Percentiles rank a stretch among this genome's conserved stretches.
phyloP scores from a whole-genome alignment of 2,888 invertebrate species.

The Lysandra coridon region DNA sequence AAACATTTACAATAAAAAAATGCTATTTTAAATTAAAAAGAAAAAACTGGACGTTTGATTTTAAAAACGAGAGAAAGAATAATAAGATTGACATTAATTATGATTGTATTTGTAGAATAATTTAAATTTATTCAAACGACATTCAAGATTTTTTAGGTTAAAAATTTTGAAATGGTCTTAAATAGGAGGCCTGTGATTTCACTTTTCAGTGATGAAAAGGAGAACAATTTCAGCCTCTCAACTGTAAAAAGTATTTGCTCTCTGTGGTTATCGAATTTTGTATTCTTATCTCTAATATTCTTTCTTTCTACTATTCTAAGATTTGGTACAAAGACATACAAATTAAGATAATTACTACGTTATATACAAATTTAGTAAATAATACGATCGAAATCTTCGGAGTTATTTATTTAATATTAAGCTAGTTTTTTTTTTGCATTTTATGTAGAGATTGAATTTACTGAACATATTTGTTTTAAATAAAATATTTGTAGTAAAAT shows the following conservation, averaged over 20 bases:
- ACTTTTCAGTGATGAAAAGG: constrained; percentile 68
- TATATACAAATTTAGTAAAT: constrained; percentile 63
- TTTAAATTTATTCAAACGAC: constrained; percentile 46
- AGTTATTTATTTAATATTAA: constrained; percentile 71
- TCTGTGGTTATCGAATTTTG: constrained; percentile 49
- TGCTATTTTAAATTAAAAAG: not conserved
- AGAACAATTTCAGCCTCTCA: constrained; percentile 59
- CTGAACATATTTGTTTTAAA: constrained; percentile 59
- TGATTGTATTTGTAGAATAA: not conserved
- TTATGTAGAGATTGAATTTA: constrained; percentile 63
- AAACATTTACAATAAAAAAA: not conserved
- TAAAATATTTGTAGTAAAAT: constrained; percentile 47
- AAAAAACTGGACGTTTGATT: not conserved
- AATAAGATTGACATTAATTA: constrained; percentile 4
- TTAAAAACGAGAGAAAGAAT: constrained; percentile 2
- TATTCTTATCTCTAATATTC: constrained; percentile 55
- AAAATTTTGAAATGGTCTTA: constrained; percentile 71
- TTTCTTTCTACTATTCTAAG: constrained; percentile 46
- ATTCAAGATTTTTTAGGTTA: constrained; percentile 65
- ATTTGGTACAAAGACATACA: constrained; percentile 78
- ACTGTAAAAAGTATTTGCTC: constrained; percentile 51
- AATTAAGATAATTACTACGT: constrained; percentile 73
- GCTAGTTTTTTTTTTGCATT: constrained; percentile 64
- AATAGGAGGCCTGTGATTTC: constrained; percentile 55
- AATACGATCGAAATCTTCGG: constrained; percentile 46